Evolutionary conservation across 2,797 vertebrate genomes (phyloP).

Genomic region (Diplodus puntazzo): DNA sequence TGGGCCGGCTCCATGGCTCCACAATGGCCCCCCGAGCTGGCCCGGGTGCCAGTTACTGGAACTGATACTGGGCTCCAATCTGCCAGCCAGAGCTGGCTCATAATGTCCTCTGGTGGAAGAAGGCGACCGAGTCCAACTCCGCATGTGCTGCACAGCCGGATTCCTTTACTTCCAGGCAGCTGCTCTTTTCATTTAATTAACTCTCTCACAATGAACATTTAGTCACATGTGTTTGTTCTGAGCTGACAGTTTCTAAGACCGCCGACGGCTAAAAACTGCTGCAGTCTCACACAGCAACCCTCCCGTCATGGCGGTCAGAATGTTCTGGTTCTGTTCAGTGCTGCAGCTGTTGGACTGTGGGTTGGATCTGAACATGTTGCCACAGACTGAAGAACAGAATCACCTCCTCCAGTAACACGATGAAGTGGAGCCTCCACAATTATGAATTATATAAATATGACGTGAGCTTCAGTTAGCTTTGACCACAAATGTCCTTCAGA

Average conservation of each 20-base stretch:
- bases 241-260: background rate
- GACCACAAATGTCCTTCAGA: too few relatives aligned
- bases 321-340: background rate
- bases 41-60: background rate
- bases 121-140: background rate
- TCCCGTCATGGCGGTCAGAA: background rate
- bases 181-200: background rate
- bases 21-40: constrained; percentile 7
- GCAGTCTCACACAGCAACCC: background rate
- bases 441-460: too few relatives aligned
- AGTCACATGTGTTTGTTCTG: background rate
- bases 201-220: background rate
- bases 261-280: too few relatives aligned
- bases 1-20: background rate
- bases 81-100: background rate
- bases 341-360: too few relatives aligned
- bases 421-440: background rate
- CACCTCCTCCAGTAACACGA: background rate
- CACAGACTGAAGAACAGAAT: background rate
- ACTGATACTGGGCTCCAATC: background rate
- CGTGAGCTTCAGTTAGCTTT: too few relatives aligned
- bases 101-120: background rate
- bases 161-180: background rate
- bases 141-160: background rate
- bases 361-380: background rate